phyloP scores from a whole-genome alignment of 2,113 vertebrate species.

The Heterocephalus glaber region DNA sequence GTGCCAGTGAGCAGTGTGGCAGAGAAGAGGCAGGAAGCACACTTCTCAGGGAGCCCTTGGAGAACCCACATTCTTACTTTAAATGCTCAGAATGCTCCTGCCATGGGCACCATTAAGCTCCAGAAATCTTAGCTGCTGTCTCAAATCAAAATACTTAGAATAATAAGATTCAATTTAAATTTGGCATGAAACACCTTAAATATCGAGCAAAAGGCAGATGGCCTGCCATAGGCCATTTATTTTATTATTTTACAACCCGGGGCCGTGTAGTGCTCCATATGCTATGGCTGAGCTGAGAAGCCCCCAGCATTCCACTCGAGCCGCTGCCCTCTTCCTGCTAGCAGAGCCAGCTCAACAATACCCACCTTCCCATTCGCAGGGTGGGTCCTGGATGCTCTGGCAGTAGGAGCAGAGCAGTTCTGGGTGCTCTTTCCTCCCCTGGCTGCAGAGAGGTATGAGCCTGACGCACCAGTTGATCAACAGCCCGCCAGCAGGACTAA shows the following conservation, averaged over 20 bases:
- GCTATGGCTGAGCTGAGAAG: constrained; percentile 81
- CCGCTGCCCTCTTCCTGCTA: constrained; percentile 69
- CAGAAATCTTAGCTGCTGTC: constrained; percentile 79
- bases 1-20: neutral
- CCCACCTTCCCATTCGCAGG: neutral
- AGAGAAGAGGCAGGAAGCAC: neutral
- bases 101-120: constrained; percentile 72
- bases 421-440: constrained; percentile 50
- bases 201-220: constrained; percentile 86
- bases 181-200: constrained; percentile 82
- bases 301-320: constrained; percentile 74
- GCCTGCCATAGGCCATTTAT: constrained; percentile 86
- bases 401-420: neutral
- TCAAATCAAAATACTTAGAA: constrained; percentile 85
- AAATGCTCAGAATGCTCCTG: constrained; percentile 65
- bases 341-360: neutral
- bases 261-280: constrained; percentile 84
- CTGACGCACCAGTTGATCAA: constrained; percentile 52
- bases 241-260: constrained; percentile 88
- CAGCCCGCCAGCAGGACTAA: constrained; percentile 67
- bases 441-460: neutral
- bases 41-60: neutral
- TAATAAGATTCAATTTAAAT: constrained; percentile 84
- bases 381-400: constrained; percentile 23
- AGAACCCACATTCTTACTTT: constrained; percentile 21